Conservation (phyloP, 2,113 vertebrate species). For the Eudorcas thomsonii region DNA sequence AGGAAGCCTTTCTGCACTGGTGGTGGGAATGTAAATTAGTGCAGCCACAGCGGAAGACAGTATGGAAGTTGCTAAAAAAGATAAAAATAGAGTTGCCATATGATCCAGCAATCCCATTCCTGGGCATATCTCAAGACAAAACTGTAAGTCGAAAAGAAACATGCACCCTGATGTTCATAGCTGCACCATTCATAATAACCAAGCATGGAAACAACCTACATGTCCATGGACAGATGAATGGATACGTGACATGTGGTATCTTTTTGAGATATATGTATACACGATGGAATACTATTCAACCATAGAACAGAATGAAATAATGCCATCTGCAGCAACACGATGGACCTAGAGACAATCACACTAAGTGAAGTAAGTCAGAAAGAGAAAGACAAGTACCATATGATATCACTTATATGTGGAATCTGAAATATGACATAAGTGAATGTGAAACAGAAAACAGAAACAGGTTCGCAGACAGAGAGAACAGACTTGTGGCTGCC, state of each 20-base stretch:
- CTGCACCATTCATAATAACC: neutral
- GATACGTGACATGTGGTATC: rapidly evolving
- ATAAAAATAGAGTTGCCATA: neutral
- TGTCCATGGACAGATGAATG: neutral
- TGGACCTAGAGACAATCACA: neutral
- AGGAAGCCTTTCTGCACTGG: neutral
- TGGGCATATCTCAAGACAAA: neutral
- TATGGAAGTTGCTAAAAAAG: neutral
- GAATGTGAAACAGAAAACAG: neutral
- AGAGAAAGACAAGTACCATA: neutral
- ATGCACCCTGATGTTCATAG: neutral
- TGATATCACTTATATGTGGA: neutral
- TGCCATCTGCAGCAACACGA: neutral
- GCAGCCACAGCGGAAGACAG: neutral
- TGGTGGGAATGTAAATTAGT: neutral
- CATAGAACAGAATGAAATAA: neutral
- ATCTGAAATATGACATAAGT: neutral
- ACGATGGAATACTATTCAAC: neutral
- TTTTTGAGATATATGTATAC: neutral
- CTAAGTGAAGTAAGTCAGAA: neutral
- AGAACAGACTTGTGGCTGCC: neutral
- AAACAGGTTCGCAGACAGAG: neutral
- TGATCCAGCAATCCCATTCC: neutral
- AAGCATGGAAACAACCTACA: neutral
- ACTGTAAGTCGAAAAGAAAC: neutral